These are phyloP conservation scores for Bucorvus abyssinicus DNA, from an alignment of 2,797 vertebrate genomes.

Conservation along the genomic window DNA sequence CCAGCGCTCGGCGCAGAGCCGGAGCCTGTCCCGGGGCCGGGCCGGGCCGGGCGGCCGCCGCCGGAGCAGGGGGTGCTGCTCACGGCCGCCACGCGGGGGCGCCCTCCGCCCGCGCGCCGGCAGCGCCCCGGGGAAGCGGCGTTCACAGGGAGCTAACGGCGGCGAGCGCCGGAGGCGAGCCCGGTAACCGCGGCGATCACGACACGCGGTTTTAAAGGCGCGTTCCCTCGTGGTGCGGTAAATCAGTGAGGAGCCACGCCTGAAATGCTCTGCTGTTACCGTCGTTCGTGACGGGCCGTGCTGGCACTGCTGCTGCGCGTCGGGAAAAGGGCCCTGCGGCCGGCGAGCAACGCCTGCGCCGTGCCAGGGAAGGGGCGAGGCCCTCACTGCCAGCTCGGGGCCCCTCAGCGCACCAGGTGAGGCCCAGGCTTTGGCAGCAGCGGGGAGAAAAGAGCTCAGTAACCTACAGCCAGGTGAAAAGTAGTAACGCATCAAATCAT, in stretches of 20 bases:
- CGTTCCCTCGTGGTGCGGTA: rapidly evolving
- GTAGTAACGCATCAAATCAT: background rate
- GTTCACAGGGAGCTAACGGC: too few relatives aligned
- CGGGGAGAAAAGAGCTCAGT: too few relatives aligned
- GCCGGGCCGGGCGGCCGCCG: background rate
- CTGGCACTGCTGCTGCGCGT: rapidly evolving
- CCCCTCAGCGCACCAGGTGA: too few relatives aligned
- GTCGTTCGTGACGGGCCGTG: rapidly evolving
- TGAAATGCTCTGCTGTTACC: background rate
- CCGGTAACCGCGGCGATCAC: rapidly evolving
- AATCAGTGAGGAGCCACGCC: rapidly evolving
- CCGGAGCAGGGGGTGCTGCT: background rate
- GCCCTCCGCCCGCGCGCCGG: background rate
- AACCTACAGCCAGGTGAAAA: background rate
- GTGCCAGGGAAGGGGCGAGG: background rate
- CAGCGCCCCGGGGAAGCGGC: background rate
- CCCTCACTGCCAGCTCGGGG: too few relatives aligned
- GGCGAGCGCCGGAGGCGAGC: too few relatives aligned
- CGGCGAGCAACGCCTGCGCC: background rate
- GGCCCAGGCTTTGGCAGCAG: too few relatives aligned
- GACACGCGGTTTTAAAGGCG: background rate
- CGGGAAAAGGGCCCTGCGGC: rapidly evolving
- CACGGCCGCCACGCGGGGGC: background rate
- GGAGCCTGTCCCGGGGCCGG: background rate
- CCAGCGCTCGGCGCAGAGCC: background rate